Evolutionary conservation across 2,113 vertebrate genomes (phyloP).

Genomic region (Proterorhinus semilunaris): DNA sequence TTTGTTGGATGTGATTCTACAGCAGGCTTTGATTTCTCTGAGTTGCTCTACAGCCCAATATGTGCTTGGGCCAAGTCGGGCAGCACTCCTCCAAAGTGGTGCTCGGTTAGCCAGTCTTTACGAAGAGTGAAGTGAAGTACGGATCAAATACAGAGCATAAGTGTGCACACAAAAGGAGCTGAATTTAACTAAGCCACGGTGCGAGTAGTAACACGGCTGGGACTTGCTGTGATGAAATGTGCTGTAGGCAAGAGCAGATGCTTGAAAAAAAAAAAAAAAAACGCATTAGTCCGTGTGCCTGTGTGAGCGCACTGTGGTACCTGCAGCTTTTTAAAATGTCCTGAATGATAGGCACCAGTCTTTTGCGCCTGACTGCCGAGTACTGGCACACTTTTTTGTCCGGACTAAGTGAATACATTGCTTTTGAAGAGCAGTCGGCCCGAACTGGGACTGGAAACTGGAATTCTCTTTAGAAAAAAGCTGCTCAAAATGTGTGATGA

Average conservation of each 20-base stretch:
- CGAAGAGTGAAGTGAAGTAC: constrained; percentile 26
- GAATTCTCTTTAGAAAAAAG: constrained; percentile 41
- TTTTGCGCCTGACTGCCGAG: constrained; percentile 48
- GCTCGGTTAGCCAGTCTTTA: constrained; percentile 35
- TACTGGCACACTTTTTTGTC: constrained; percentile 51
- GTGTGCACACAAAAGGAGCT: constrained; percentile 50
- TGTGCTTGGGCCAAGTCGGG: neutral
- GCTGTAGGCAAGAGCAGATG: constrained; percentile 50
- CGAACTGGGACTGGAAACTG: constrained; percentile 39
- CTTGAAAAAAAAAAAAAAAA: constrained; percentile 13
- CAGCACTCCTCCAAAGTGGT: constrained; percentile 1
- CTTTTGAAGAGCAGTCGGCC: constrained; percentile 55
- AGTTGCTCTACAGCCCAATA: neutral
- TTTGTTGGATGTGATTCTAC: neutral
- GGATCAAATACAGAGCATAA: constrained; percentile 55
- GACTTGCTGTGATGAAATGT: constrained; percentile 56
- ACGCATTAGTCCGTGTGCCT: constrained; percentile 55
- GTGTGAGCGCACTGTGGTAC: constrained; percentile 45
- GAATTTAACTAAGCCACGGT: constrained; percentile 52
- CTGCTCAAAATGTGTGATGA: constrained; percentile 58
- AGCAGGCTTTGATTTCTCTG: neutral
- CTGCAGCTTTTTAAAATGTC: constrained; percentile 50
- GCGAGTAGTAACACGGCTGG: constrained; percentile 42
- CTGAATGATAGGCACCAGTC: constrained; percentile 59
- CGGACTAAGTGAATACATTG: constrained; percentile 63